Conservation (phyloP, 2,888 invertebrate genomes). For the Tethea ocularis region DNA sequence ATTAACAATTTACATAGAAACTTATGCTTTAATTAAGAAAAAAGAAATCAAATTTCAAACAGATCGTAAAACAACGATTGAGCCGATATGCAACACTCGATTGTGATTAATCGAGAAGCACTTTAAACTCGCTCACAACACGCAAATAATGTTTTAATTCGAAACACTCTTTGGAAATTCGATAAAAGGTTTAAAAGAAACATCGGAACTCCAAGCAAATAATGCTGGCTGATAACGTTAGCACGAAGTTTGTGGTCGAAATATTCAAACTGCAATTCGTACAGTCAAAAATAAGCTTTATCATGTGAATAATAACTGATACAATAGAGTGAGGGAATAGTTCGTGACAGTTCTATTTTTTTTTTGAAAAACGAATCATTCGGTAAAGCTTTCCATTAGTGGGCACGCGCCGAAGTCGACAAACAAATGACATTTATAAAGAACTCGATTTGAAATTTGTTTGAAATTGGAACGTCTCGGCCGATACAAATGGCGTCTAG, state of each 20-base stretch:
- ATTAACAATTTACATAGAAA: neutral
- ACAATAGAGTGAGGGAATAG: slow-evolving; percentile 23
- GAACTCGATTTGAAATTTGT: slow-evolving; percentile 73
- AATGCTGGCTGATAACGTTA: slow-evolving; percentile 72
- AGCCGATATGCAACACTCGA: slow-evolving; percentile 37
- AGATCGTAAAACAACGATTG: slow-evolving; percentile 27
- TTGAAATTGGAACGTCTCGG: slow-evolving; percentile 72
- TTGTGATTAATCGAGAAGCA: slow-evolving; percentile 64
- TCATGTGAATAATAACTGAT: slow-evolving; percentile 8
- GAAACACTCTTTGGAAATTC: slow-evolving; percentile 66
- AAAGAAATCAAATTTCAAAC: slow-evolving; percentile 1
- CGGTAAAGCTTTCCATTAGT: slow-evolving; percentile 77
- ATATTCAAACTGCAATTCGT: slow-evolving; percentile 33
- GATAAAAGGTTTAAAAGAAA: slow-evolving; percentile 72
- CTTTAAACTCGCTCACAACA: slow-evolving; percentile 68
- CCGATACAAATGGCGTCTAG: slow-evolving; percentile 76
- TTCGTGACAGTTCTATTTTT: slow-evolving; percentile 61
- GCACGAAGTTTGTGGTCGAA: slow-evolving; percentile 47
- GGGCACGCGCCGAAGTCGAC: slow-evolving; percentile 77
- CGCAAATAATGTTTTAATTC: slow-evolving; percentile 76
- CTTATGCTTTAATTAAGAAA: neutral
- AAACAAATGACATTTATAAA: slow-evolving; percentile 78
- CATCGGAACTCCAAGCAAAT: slow-evolving; percentile 70
- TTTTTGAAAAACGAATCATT: slow-evolving; percentile 66
- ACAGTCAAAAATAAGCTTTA: slow-evolving; percentile 39